Base-by-base conservation (phyloP, 2,113 vertebrate genomes). In the Hucho hucho region DNA sequence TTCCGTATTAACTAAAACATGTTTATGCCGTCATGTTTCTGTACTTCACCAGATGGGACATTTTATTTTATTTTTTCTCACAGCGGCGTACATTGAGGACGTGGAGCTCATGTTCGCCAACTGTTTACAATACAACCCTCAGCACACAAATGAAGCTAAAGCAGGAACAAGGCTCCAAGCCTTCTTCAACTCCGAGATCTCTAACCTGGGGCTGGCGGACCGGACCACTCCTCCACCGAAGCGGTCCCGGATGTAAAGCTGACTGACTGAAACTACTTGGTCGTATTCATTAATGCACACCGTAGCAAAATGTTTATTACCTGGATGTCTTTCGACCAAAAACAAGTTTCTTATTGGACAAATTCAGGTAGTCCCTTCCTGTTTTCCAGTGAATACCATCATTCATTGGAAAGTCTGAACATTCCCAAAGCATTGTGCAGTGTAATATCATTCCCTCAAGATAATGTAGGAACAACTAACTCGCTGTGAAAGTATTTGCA, bases 101-200 rank as follows among this genome's bases (percentile, higher is more conserved):
- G 91, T 99, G 85, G 96, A 98, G 72, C 84, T 99, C 88, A 99
- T 99, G 97, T 99, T 99, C 93, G 94, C 95, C 0, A 99, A 99
- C 94, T 99, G 98, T 87, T 95, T 98, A 69, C 96, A 96, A 75
- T 99, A 99, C 82, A 99, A 99, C 79, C 94, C 95, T 76, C 95
- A 94, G 11, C 95, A 94, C 87, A 99, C 95, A 58, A 97, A 93
- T 26, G 98, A 99, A 89, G 97, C 97, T 9, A 97, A 96, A 89
- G 96, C 98, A 64, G 98, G 97, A 32, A 87, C 86, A 1, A 92
- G 97, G 58, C 96, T 99, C 82, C 97, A 98, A 79, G 91, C 93
- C 28, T 98, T 96, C 91, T 99, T 98, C 88, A 93, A 94, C 81
- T 88, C 91, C 32, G 95, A 97, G 86, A 95, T 96, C 81, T 85